phyloP scores from a whole-genome alignment of 2,888 invertebrate species.

The Aphrophora alni region DNA sequence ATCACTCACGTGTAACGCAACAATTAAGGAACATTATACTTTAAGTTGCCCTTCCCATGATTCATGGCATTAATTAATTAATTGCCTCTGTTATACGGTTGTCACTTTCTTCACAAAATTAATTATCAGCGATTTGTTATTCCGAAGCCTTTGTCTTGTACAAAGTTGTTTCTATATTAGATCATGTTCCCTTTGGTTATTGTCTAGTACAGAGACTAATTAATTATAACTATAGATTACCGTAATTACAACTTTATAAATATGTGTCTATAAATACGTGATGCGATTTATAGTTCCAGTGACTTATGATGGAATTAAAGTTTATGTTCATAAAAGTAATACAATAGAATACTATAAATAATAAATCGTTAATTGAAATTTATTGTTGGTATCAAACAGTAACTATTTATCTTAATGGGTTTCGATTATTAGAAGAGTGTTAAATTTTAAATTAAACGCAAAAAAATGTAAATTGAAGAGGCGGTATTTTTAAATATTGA shows the following conservation, averaged over 20 bases:
- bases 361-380: too few species aligned
- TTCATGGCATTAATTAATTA: background rate
- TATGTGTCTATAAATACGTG: background rate
- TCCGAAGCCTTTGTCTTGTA: background rate
- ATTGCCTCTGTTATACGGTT: background rate
- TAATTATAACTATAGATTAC: background rate
- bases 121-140: background rate
- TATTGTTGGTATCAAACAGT: too few species aligned
- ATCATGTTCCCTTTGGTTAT: background rate
- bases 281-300: background rate
- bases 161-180: too few species aligned
- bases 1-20: background rate
- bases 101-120: background rate
- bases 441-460: too few species aligned
- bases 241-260: background rate
- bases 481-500: too few species aligned
- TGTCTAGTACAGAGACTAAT: background rate
- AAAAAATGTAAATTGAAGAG: too few species aligned
- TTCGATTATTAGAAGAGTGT: too few species aligned
- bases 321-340: too few species aligned
- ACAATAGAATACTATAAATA: too few species aligned
- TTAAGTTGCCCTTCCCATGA: too few species aligned
- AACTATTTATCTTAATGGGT: too few species aligned
- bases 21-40: background rate
- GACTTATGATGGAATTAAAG: background rate